Base-by-base conservation (phyloP, 2,888 invertebrate genomes). In the Microdon myrmicae region DNA sequence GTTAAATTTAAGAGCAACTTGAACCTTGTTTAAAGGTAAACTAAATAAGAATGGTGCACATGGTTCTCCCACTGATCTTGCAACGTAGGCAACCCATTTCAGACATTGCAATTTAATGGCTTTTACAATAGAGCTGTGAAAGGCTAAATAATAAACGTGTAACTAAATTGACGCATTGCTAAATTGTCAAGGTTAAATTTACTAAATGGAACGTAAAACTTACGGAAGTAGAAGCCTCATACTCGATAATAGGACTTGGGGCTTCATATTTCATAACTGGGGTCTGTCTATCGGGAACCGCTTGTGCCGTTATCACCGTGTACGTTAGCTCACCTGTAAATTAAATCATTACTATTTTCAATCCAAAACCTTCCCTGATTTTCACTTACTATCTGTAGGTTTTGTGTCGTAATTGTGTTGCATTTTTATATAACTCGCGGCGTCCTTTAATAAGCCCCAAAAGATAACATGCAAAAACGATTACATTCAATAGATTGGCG, bases 301-400 rank as follows among this genome's bases (percentile, higher is more conserved):
- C 74, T 29, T 72, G 75, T 67, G 75, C 60, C 53, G 71, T 67
- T 59, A 73, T 76, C 68, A 74, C 71, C 68, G 78, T 71, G 58
- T 74, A 76, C 69, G 75, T 71, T 69, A 58, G 25, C 47, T 72
- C 69, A 75, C 71, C 78, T 77, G 58, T 22, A 67, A 56, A 55
- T 14, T 16, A 31, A 32, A 19, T 22, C 6, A 22, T 6, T 20
- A 31, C 14, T 22, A 17, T 34, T 4, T 16, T 12, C n/a, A 25
- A n/a, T 26, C 12, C 8, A 22, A n/a, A 8, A 25, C 10, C 1
- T n/a, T 6, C 8, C 28, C 9, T 29, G 10, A 23, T 19, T 31
- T 38, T 1, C 47, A 59, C 74, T 72, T 71, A 79, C 78, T 74
- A 67, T 76, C 78, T 67, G 71, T 68, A 71, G 73, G 73, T 71